Percentiles rank a stretch among this genome's conserved stretches.
These are phyloP conservation scores for Heliconius melpomene DNA, from an alignment of 1,140 invertebrate species.

Conservation along the genomic window DNA sequence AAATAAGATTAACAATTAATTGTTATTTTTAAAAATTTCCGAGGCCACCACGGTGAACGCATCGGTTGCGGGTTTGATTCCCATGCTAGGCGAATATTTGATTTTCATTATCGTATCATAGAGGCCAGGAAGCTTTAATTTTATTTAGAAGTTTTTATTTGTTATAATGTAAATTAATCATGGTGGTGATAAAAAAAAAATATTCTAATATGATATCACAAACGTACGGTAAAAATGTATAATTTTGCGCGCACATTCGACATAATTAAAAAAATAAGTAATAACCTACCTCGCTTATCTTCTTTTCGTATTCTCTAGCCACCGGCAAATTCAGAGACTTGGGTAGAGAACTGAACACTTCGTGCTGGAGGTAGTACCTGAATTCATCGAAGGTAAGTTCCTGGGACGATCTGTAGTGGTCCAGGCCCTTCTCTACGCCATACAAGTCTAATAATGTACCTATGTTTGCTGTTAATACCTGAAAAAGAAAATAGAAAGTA, in stretches of 20 bases:
- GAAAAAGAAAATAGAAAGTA: slow-evolving; percentile 41
- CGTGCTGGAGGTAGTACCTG: slow-evolving; percentile 87
- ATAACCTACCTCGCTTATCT: slow-evolving; percentile 57
- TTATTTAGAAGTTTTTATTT: no score
- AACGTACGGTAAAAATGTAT: no score
- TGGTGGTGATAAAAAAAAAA: no score
- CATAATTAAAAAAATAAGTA: neutral
- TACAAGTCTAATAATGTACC: slow-evolving; percentile 87
- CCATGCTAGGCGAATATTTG: no score
- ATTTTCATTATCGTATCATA: no score
- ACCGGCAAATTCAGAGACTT: slow-evolving; percentile 81
- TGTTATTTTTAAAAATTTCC: no score
- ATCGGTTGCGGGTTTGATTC: no score
- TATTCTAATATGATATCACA: no score
- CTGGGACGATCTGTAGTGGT: slow-evolving; percentile 86
- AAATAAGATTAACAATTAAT: no score
- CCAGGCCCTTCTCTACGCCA: slow-evolving; percentile 88
- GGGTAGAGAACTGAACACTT: slow-evolving; percentile 85
- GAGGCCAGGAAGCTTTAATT: no score
- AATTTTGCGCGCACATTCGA: neutral
- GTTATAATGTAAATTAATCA: no score
- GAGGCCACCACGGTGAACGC: no score
- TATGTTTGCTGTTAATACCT: slow-evolving; percentile 89
- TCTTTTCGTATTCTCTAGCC: slow-evolving; percentile 82
- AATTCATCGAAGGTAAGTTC: slow-evolving; percentile 88